Conservation (phyloP, 1,140 invertebrate species). For the Geopemphigus sp. region DNA sequence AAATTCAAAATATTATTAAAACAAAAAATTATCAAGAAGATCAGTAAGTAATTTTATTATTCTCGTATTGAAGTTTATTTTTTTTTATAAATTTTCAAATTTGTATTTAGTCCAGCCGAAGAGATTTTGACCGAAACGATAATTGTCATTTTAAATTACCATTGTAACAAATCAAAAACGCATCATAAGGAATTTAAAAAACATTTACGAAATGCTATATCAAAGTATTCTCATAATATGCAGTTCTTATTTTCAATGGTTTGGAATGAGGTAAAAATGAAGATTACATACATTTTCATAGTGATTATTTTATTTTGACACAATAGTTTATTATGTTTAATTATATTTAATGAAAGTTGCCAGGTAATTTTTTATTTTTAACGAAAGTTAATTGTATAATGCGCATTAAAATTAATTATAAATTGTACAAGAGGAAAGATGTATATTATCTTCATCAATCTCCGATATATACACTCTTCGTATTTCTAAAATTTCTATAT, state of each 20-base stretch:
- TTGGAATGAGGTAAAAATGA: constrained; percentile 39
- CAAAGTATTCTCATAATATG: constrained; percentile 45
- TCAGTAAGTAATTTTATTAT: constrained; percentile 21
- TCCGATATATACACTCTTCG: no score
- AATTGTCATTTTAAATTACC: constrained; percentile 36
- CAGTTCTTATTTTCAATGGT: constrained; percentile 45
- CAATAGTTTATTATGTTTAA: no score
- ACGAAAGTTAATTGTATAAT: no score
- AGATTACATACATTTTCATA: not conserved
- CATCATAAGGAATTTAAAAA: constrained; percentile 35
- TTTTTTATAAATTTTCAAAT: not conserved
- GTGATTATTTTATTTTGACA: no score
- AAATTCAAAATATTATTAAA: constrained; percentile 18
- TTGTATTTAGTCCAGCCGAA: constrained; percentile 25
- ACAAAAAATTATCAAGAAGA: constrained; percentile 2
- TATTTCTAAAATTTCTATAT: no score
- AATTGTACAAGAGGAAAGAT: no score
- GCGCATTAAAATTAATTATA: no score
- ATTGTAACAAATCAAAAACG: constrained; percentile 44
- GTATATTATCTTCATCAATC: no score
- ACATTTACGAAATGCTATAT: constrained; percentile 14
- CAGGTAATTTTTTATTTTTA: no score
- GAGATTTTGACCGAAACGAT: constrained; percentile 40
- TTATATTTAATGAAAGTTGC: no score
- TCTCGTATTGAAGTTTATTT: not conserved